Conservation (phyloP, 2,797 vertebrate species). For the Danio tinwini region DNA sequence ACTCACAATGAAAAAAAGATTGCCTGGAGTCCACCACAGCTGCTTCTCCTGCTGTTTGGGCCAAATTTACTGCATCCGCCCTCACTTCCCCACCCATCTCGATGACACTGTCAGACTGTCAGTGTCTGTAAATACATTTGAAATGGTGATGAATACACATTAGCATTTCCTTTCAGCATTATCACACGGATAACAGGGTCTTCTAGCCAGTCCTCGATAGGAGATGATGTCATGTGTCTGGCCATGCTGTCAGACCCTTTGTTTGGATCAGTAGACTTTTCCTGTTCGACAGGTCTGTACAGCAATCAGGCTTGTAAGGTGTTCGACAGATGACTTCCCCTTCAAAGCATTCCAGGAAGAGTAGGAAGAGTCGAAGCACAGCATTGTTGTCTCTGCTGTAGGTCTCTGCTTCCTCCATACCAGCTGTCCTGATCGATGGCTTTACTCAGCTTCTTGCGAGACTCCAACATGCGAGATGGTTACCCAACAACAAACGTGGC, state of each 20-base stretch:
- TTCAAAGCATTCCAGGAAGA: constrained; percentile 76
- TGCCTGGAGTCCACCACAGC: constrained; percentile 42
- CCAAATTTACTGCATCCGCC: constrained; percentile 41
- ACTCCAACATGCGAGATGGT: constrained; percentile 61
- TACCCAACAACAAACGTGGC: constrained; percentile 61
- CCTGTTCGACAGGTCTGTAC: constrained; percentile 53
- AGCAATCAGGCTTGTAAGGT: constrained; percentile 35
- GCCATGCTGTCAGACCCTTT: constrained; percentile 39
- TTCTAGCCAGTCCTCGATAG: constrained; percentile 23
- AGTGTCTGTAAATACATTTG: constrained; percentile 41
- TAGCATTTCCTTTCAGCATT: constrained; percentile 30
- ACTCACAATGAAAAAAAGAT: constrained; percentile 52
- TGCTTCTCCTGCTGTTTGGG: constrained; percentile 40
- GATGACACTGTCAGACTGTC: constrained; percentile 3
- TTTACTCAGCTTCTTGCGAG: constrained; percentile 66
- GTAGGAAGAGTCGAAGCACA: constrained; percentile 74
- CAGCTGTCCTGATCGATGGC: constrained; percentile 67
- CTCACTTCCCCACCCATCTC: background rate
- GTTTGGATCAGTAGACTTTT: constrained; percentile 56
- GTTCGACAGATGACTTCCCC: constrained; percentile 66
- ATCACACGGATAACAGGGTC: constrained; percentile 12
- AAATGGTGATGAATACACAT: background rate
- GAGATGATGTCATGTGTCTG: constrained; percentile 60
- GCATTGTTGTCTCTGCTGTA: constrained; percentile 77
- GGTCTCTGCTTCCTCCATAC: constrained; percentile 51